Evolutionary conservation across 2,888 invertebrate species (phyloP).

Genomic region (Eupithecia abbreviata): DNA sequence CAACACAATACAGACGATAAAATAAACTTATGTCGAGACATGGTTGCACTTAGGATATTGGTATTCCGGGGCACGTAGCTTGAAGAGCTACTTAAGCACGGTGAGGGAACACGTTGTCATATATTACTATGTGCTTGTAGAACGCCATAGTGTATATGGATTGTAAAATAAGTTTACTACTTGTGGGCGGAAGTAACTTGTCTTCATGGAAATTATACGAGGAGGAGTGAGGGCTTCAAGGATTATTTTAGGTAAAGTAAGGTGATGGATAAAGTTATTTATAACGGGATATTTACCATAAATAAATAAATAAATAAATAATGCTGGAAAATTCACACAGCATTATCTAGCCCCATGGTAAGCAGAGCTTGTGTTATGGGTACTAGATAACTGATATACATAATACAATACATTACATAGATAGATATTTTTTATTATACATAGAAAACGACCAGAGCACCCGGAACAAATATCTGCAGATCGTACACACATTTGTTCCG

Average conservation of each 20-base stretch:
- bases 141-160: background rate
- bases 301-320: too few species aligned
- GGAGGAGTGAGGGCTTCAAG: background rate
- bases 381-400: too few species aligned
- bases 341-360: too few species aligned
- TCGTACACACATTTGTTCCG: too few species aligned
- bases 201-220: background rate
- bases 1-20: conserved; percentile 17
- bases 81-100: conserved; percentile 52
- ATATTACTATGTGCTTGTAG: conserved; percentile 40
- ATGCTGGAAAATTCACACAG: too few species aligned
- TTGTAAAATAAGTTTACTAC: conserved; percentile 1
- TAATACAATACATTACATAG: too few species aligned
- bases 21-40: conserved; percentile 43
- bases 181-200: background rate
- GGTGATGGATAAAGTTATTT: too few species aligned
- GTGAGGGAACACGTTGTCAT: conserved; percentile 49
- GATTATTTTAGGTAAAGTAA: background rate
- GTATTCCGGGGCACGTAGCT: conserved; percentile 55
- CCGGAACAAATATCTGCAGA: too few species aligned
- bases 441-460: too few species aligned
- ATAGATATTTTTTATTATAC: too few species aligned
- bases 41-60: conserved; percentile 62
- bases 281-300: too few species aligned
- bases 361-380: too few species aligned